A percentile compares a stretch with the other conserved stretches of the same genome.
phyloP scores from a whole-genome alignment of 2,888 invertebrate genomes.

The Gasteruption jaculator region DNA sequence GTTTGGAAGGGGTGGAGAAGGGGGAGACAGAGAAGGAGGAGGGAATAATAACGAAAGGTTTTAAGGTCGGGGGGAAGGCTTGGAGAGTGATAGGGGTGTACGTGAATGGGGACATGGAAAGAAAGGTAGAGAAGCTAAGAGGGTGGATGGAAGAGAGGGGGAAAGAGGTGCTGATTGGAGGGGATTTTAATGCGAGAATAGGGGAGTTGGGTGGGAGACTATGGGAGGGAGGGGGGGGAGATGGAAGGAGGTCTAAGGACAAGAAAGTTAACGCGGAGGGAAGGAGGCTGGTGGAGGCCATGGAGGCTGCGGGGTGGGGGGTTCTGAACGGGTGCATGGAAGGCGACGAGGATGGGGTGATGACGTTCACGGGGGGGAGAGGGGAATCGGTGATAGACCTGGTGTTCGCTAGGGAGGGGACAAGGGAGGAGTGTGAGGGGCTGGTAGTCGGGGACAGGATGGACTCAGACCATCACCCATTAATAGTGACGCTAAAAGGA shows the following conservation, averaged over 20 bases:
- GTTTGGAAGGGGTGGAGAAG: background rate
- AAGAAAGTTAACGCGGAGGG: constrained; percentile 7
- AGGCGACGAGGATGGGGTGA: constrained; percentile 7
- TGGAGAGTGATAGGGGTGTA: constrained; percentile 5
- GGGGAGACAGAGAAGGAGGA: constrained; percentile 1
- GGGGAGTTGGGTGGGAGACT: background rate
- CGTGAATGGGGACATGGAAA: background rate
- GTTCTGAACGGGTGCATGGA: constrained; percentile 7
- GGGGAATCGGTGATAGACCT: constrained; percentile 8
- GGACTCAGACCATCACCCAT: constrained; percentile 9
- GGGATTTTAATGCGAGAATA: constrained; percentile 8
- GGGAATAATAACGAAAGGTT: background rate
- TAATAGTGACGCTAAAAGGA: too few relatives aligned
- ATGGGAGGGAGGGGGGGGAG: background rate
- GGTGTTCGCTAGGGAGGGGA: background rate
- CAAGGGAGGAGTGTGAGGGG: constrained; percentile 3
- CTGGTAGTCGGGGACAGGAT: background rate
- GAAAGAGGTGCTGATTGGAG: constrained; percentile 3
- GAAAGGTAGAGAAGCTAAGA: background rate
- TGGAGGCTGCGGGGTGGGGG: constrained; percentile 1
- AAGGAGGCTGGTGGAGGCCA: background rate
- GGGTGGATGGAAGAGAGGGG: constrained; percentile 4
- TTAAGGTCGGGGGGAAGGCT: background rate
- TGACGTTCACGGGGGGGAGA: constrained; percentile 1
- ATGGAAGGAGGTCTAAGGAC: constrained; percentile 9